Conservation (phyloP, 2,888 invertebrate species). For the Cylloceria caligata region DNA sequence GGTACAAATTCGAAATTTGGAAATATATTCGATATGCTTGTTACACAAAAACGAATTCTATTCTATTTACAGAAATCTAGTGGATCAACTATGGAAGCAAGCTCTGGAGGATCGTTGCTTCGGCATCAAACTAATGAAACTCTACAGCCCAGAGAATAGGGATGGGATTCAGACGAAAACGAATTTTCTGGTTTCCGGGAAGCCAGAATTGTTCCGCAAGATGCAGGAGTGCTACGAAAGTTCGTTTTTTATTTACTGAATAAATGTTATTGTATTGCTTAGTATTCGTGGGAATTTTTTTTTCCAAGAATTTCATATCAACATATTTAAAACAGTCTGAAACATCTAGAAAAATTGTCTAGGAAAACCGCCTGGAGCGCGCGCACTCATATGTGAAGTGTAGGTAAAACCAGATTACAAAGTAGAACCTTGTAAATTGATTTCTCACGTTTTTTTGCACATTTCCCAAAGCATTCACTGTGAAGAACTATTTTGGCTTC, state of each 20-base stretch:
- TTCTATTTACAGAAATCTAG: constrained; percentile 35
- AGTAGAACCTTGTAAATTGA: too few species aligned
- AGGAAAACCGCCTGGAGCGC: too few species aligned
- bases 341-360: too few species aligned
- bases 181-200: not conserved
- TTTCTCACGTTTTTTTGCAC: too few species aligned
- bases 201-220: not conserved
- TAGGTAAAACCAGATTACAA: too few species aligned
- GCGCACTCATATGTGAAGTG: too few species aligned
- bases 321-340: too few species aligned
- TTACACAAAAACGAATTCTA: not conserved
- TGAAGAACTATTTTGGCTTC: too few species aligned
- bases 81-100: constrained; percentile 41
- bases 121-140: constrained; percentile 47
- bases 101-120: constrained; percentile 57
- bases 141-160: not conserved
- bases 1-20: not conserved
- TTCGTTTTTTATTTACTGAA: constrained; percentile 16
- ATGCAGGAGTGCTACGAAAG: constrained; percentile 41
- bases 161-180: not conserved
- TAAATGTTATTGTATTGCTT: not conserved
- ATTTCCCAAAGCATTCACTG: too few species aligned
- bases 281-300: too few species aligned
- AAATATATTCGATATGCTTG: not conserved
- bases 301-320: not conserved